Percentiles rank a stretch among this genome's conserved stretches.
phyloP scores from a whole-genome alignment of 2,888 invertebrate genomes.

The Polia nebulosa region DNA sequence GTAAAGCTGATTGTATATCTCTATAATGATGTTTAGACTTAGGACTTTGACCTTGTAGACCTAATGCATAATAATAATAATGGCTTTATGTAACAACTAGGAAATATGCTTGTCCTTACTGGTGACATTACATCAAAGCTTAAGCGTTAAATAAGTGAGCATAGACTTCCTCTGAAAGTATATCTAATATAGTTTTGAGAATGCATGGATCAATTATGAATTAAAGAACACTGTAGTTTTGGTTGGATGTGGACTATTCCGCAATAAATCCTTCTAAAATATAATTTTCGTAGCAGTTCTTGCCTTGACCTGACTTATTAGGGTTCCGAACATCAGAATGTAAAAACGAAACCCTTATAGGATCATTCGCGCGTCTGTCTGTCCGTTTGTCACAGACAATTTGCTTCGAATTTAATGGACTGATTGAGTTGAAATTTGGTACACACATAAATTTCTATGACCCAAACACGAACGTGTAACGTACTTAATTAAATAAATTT shows the following conservation, averaged over 20 bases:
- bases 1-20: slow-evolving; percentile 30
- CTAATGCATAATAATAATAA: slow-evolving; percentile 26
- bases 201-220: no score
- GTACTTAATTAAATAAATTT: no score
- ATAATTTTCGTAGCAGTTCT: not conserved
- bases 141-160: slow-evolving; percentile 1
- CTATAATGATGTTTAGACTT: slow-evolving; percentile 43
- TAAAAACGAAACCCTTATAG: no score
- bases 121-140: slow-evolving; percentile 11
- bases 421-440: no score
- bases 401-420: no score
- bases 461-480: no score
- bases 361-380: no score
- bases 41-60: slow-evolving; percentile 36
- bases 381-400: no score
- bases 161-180: not conserved
- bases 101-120: slow-evolving; percentile 30
- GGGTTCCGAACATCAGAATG: no score
- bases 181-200: not conserved
- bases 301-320: not conserved
- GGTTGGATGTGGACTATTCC: not conserved
- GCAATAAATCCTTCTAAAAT: not conserved
- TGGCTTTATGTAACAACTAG: slow-evolving; percentile 45
- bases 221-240: not conserved
- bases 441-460: no score